Evolutionary conservation across 2,797 vertebrate species (phyloP), one percentile per base, ranked within the genome.

Genomic region (Urosaurus nigricauda): DNA sequence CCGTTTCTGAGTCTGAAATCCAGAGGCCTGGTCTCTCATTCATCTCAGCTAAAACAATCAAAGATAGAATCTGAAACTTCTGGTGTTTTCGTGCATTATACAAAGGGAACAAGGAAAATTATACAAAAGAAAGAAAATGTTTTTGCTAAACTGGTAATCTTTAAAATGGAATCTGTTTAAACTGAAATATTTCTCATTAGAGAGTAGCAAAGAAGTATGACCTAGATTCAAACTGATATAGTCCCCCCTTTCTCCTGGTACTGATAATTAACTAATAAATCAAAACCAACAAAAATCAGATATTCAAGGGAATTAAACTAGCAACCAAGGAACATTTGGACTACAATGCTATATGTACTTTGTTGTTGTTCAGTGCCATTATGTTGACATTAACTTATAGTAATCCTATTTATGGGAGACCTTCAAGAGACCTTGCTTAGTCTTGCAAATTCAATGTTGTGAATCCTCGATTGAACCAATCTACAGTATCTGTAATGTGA

Each of bases 241-340:
- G 51, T 11, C 0, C 35, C 12, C 65, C 75, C 35, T 11, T n/a
- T 12, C 58, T 74, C 37, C 75, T 53, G 29, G 56, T n/a, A 65
- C 47, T 51, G 12, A 24, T 51, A 51, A 86, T 68, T 68, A 86
- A 86, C 11, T 13, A 86, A 86, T 78, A 65, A 24, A 86, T 86
- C 78, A 78, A 35, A 78, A 86, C 43, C 40, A 47, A n/a, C 7
- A 43, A 74, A 77, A 60, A 43, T 1, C 71, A 65, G 17, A 35
- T 77, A 77, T 77, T 77, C 63, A 21, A 78, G 56, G 47, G 60
- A 71, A 71, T 56, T 70, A 83, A 11, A 37, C 43, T 26, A 79
- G 43, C 75, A 79, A 79, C 11, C 5, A 32, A 86, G 32, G 58
- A 63, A 86, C 35, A 43, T 77, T 60, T 53, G 47, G 63, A 40